These are phyloP conservation scores for Thymelicus lineola DNA, from an alignment of 2,888 invertebrate genomes.

Conservation along the genomic window DNA sequence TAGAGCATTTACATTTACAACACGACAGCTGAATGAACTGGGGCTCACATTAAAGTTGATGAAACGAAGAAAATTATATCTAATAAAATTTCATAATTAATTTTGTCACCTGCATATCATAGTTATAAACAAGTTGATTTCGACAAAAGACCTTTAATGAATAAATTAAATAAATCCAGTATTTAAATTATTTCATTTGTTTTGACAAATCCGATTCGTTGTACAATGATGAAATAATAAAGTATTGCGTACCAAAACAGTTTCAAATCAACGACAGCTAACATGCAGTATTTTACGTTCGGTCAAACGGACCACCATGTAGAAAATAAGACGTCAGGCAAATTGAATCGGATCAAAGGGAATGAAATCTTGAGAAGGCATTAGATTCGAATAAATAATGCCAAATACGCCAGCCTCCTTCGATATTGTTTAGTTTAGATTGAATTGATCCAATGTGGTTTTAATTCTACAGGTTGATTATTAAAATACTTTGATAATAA, in stretches of 20 bases:
- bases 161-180: too few species aligned
- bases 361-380: slow-evolving; percentile 71
- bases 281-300: slow-evolving; percentile 32
- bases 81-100: too few species aligned
- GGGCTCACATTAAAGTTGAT: too few species aligned
- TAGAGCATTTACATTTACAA: too few species aligned
- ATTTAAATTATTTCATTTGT: too few species aligned
- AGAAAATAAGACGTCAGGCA: slow-evolving; percentile 79
- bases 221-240: too few species aligned
- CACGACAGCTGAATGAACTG: too few species aligned
- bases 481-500: not conserved
- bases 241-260: not conserved
- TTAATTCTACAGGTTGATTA: slow-evolving; percentile 55
- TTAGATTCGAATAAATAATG: slow-evolving; percentile 80
- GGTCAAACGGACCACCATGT: slow-evolving; percentile 69
- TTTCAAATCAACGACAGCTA: not conserved
- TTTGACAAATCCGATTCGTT: too few species aligned
- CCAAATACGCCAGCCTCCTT: slow-evolving; percentile 60
- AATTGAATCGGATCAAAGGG: slow-evolving; percentile 74
- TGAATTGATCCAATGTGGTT: slow-evolving; percentile 14
- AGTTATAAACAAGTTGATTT: too few species aligned
- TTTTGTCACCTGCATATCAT: too few species aligned
- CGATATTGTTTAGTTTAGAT: slow-evolving; percentile 57
- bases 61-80: too few species aligned
- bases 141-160: too few species aligned